These are phyloP conservation scores for Vombatus ursinus DNA, from an alignment of 2,113 vertebrate genomes.

Conservation along the genomic window DNA sequence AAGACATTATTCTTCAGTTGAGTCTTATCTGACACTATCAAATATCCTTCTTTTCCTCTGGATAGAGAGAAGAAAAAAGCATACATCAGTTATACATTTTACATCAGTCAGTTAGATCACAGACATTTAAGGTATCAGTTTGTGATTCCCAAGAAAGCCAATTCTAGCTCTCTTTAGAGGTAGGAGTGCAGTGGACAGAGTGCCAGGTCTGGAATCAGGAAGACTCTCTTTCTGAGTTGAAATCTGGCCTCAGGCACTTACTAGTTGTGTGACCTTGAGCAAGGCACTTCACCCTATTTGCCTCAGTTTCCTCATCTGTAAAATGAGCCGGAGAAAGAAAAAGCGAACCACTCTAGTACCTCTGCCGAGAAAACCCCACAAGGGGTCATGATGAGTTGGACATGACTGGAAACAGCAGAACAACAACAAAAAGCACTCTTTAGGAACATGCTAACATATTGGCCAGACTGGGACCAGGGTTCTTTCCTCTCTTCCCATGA, in stretches of 20 bases:
- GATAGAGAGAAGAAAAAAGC: background rate
- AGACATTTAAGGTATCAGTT: background rate
- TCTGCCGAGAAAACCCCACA: background rate
- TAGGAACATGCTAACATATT: background rate
- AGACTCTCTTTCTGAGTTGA: background rate
- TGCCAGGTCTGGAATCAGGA: background rate
- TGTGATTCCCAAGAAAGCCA: background rate
- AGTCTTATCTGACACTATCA: background rate
- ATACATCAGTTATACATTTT: background rate
- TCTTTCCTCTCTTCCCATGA: background rate
- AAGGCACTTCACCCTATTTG: background rate
- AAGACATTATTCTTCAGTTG: background rate
- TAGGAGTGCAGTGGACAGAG: background rate
- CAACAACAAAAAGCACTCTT: background rate
- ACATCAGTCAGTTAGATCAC: background rate
- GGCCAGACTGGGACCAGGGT: background rate
- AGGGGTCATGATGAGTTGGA: background rate
- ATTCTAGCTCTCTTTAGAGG: background rate
- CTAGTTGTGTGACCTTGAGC: background rate
- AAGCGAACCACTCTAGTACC: background rate
- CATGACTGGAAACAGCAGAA: background rate
- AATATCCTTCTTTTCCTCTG: background rate
- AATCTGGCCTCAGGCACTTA: background rate
- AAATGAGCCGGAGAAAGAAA: background rate
- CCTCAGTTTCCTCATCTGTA: background rate